Evolutionary conservation across 2,113 vertebrate genomes (phyloP).

Genomic region (Proterorhinus semilunaris): DNA sequence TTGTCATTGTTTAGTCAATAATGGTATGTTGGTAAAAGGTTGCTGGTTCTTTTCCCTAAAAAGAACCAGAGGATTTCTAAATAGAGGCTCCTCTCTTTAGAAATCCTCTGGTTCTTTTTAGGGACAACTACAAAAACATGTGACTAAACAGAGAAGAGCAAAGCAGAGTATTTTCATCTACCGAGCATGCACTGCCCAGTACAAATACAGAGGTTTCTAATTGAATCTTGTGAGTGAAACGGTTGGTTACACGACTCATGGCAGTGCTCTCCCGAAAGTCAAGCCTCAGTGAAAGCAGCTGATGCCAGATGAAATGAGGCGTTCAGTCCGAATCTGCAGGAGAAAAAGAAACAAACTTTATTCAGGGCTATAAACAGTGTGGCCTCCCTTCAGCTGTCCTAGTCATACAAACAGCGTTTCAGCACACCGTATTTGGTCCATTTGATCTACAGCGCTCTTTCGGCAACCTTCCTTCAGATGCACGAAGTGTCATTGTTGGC

Average conservation of each 20-base stretch:
- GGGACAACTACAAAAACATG: background rate
- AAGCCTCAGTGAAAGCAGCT: conserved; percentile 24
- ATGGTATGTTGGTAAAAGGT: too few species aligned
- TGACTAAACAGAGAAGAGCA: background rate
- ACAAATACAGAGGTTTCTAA: conserved; percentile 24
- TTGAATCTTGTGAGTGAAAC: conserved; percentile 6
- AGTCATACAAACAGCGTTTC: background rate
- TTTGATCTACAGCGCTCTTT: conserved; percentile 14
- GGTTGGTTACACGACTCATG: conserved; percentile 40
- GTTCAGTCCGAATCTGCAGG: conserved; percentile 19
- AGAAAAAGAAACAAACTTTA: conserved; percentile 55
- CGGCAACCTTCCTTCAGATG: conserved; percentile 11
- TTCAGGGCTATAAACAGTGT: conserved; percentile 25
- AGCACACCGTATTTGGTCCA: conserved; percentile 1
- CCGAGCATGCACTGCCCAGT: background rate
- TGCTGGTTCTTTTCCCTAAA: too few species aligned
- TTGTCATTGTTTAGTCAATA: too few species aligned
- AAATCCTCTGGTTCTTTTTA: too few species aligned
- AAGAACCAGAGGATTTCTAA: too few species aligned
- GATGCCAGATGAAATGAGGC: conserved; percentile 48
- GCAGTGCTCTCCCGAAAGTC: conserved; percentile 50
- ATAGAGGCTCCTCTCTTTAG: too few species aligned
- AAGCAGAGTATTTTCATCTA: background rate
- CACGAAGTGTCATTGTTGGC: conserved; percentile 62
- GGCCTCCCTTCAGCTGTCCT: conserved; percentile 11